Evolutionary conservation across 2,113 vertebrate genomes (phyloP), one percentile per base, ranked within the genome.

Genomic region (Phrynosoma blainvillii): DNA sequence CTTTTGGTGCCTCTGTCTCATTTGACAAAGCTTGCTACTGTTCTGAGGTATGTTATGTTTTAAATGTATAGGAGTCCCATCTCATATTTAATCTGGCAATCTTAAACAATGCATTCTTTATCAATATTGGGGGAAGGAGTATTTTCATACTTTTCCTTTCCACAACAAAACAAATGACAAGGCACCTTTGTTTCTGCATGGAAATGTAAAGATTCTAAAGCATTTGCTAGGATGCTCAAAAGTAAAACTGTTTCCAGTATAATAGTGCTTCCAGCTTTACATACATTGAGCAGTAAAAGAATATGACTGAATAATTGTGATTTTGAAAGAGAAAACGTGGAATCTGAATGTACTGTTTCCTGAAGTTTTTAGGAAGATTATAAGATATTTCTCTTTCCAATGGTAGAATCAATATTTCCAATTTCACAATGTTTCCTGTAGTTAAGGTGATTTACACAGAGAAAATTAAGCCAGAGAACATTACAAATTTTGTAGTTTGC

Each of bases 21-120:
- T 47, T 47, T 47, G 5, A 47, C 47, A 47, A 47, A 47, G 4
- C 47, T 47, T 47, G 47, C 47, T 4, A 47, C 47, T 47, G 59
- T 18, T 62, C 4, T 62, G 13, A 62, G 18, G 18, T 62, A 14
- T 62, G 59, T 62, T 62, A 62, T 16, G 14, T 14, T 62, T 62
- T 62, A 62, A 62, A 18, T 18, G 18, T 62, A 62, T 12, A 62
- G 59, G 59, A 62, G 59, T 62, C 59, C 13, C 3, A 18, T 16
- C 59, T 12, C 59, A 62, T 16, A 62, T 62, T 62, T 3, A 62
- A 62, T 16, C 59, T 62, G 2, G 59, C 14, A 62, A 62, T 2
- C 14, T 18, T 20, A 71, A 5, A 71, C 27, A 71, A 93, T 90
- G 90, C 90, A 91, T 89, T 89, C 91, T 87, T 92, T 80, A 92